phyloP scores from a whole-genome alignment of 2,888 invertebrate species.

The Furcula furcula region DNA sequence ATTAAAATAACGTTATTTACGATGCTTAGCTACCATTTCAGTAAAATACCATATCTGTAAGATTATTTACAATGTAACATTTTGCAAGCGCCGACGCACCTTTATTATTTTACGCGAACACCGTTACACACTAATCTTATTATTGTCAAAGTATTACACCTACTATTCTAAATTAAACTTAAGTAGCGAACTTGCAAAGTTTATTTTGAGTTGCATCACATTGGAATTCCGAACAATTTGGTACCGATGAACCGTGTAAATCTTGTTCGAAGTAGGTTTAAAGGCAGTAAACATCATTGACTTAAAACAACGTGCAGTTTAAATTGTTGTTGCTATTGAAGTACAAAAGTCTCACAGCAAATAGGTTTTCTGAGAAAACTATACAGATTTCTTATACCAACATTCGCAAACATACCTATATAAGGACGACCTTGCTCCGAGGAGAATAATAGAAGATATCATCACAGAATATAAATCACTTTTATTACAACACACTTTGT shows the following conservation, averaged over 20 bases:
- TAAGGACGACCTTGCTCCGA: too few species aligned
- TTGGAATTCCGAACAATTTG: background rate
- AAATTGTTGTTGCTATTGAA: background rate
- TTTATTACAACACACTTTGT: too few species aligned
- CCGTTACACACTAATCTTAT: conserved; percentile 1
- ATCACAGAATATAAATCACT: too few species aligned
- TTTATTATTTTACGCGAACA: background rate
- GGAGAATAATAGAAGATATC: too few species aligned
- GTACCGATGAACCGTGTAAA: background rate
- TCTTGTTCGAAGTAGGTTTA: conserved; percentile 1
- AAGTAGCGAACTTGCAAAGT: background rate
- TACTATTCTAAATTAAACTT: background rate
- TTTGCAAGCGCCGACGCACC: background rate
- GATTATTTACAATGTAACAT: too few species aligned
- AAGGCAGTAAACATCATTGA: background rate
- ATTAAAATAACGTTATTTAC: too few species aligned
- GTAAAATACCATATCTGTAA: too few species aligned
- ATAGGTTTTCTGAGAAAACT: too few species aligned
- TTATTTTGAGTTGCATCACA: background rate
- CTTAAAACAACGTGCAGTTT: background rate
- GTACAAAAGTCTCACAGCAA: too few species aligned
- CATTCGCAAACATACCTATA: too few species aligned
- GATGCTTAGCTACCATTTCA: too few species aligned
- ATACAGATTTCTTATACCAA: too few species aligned
- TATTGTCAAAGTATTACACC: background rate